Evolutionary conservation across 2,113 vertebrate species (phyloP).

Genomic region (Carassius auratus): DNA sequence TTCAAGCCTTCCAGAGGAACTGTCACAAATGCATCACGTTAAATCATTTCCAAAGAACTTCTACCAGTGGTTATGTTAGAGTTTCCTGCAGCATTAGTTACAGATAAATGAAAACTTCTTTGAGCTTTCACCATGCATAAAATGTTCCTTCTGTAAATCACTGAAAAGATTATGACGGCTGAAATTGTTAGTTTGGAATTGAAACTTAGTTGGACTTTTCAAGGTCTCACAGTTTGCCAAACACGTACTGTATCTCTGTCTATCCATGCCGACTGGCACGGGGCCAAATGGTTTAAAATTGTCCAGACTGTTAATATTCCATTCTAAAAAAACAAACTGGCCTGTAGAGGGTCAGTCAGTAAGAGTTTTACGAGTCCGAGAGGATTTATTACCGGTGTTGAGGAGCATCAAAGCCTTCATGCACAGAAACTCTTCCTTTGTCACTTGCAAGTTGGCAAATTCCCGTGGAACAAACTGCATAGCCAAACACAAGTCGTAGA

Average conservation of each 20-base stretch:
- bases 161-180: too few species aligned
- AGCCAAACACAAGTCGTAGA: constrained; percentile 90
- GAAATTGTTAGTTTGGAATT: too few species aligned
- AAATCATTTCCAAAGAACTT: too few species aligned
- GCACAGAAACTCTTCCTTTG: constrained; percentile 93
- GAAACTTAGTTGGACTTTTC: background rate
- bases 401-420: constrained; percentile 97
- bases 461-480: constrained; percentile 97
- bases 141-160: background rate
- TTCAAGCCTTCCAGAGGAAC: constrained; percentile 96
- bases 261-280: background rate
- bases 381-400: constrained; percentile 85
- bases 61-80: background rate
- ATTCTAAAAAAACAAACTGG: background rate
- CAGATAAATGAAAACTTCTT: background rate
- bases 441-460: constrained; percentile 92
- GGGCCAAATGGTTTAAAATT: background rate
- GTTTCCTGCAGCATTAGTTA: background rate
- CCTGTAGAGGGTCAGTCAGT: background rate
- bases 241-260: background rate
- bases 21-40: constrained; percentile 62
- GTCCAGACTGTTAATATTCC: constrained; percentile 13
- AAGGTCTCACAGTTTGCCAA: background rate
- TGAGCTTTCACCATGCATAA: too few species aligned
- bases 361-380: background rate